These are phyloP conservation scores for Pocillopora damicornis DNA, from an alignment of 64 coral and sea anemone genomes.

Conservation along the genomic window DNA sequence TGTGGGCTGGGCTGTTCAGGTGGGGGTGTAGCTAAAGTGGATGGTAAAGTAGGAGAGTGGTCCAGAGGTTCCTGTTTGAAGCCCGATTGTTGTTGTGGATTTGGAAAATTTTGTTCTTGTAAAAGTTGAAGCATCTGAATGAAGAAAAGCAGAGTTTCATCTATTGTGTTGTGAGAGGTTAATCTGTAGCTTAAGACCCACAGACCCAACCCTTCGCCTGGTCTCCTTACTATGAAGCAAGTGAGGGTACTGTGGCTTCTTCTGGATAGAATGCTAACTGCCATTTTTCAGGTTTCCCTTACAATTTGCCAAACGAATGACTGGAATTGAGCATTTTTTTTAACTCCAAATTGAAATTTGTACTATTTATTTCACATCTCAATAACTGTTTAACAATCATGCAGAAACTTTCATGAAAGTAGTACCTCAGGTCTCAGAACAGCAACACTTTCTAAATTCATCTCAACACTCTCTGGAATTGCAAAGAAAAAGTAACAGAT, in stretches of 20 bases:
- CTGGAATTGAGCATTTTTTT: background rate
- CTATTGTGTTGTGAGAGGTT: no score
- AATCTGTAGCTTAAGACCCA: no score
- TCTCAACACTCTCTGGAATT: conserved; percentile 19
- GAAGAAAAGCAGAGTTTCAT: no score
- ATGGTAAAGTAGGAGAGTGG: background rate
- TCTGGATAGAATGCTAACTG: no score
- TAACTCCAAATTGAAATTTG: background rate
- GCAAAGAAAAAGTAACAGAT: background rate
- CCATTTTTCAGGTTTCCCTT: no score
- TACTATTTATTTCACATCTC: background rate
- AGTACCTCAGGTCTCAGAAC: background rate
- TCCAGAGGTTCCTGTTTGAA: background rate
- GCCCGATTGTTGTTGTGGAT: background rate
- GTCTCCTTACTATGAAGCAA: no score
- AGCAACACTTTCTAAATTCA: background rate
- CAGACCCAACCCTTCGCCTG: no score
- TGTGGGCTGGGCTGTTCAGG: conserved; percentile 8
- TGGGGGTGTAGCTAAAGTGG: background rate
- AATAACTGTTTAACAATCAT: no score
- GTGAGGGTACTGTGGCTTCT: no score
- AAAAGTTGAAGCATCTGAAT: background rate
- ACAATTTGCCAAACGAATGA: no score
- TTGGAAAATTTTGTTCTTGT: background rate
- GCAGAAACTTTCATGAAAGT: background rate